phyloP scores from a whole-genome alignment of 53 echinoderm and acorn worm species.

The Antedon mediterranea region DNA sequence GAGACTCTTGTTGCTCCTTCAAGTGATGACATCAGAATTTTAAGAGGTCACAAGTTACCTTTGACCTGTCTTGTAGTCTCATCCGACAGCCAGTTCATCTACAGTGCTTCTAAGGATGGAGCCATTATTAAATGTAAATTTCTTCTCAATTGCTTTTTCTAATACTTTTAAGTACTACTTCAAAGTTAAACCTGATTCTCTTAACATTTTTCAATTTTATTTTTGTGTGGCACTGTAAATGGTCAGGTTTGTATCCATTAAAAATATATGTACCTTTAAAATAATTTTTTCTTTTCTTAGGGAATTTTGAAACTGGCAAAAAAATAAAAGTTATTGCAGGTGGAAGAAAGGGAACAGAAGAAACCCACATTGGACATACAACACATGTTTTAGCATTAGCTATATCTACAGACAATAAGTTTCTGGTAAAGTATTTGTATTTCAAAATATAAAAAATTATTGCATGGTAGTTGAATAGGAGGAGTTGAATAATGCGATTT shows the following conservation, averaged over 20 bases:
- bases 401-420: constrained; percentile 67
- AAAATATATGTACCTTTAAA: no score
- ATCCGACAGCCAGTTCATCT: constrained; percentile 65
- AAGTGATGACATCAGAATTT: constrained; percentile 46
- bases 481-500: no score
- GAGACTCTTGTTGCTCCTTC: constrained; percentile 39
- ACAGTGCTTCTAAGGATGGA: constrained; percentile 85
- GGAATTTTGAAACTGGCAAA: constrained; percentile 56
- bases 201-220: no score
- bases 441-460: no score
- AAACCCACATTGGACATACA: constrained; percentile 82
- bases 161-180: no score
- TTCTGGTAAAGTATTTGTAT: constrained; percentile 30
- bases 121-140: constrained; percentile 93
- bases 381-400: constrained; percentile 71
- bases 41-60: constrained; percentile 76
- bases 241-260: no score
- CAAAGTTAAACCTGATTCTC: no score
- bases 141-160: no score
- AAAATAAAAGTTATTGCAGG: constrained; percentile 72
- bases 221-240: no score
- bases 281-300: no score
- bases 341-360: constrained; percentile 87
- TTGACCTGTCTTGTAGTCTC: constrained; percentile 88
- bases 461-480: no score